A percentile compares a stretch with the other conserved stretches of the same genome.
Evolutionary conservation across 2,888 invertebrate species (phyloP).

Genomic region (Erpobdella octoculata): DNA sequence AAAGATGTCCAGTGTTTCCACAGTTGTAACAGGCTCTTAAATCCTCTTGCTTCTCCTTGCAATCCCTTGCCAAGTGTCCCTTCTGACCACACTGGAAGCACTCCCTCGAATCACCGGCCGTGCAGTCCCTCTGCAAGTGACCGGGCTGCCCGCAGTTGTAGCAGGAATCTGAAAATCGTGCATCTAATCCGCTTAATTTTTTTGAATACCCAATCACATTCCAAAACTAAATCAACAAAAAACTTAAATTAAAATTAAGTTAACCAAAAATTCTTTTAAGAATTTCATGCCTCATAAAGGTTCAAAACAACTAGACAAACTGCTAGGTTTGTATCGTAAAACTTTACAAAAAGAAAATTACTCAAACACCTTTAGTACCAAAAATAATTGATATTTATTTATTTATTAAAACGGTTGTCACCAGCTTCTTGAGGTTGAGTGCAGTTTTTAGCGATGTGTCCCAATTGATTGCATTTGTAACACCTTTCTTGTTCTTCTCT

Average conservation of each 20-base stretch:
- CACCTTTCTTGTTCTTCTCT: constrained; percentile 68
- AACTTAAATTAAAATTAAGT: no score
- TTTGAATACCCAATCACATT: no score
- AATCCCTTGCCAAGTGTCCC: constrained; percentile 51
- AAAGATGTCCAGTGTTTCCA: constrained; percentile 63
- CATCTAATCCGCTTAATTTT: background rate
- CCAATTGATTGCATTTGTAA: constrained; percentile 74
- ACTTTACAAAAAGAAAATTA: background rate
- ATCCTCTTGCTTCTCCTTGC: constrained; percentile 54
- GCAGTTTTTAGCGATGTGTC: constrained; percentile 87
- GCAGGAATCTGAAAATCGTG: constrained; percentile 52
- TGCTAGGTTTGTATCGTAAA: background rate
- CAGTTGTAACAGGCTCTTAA: constrained; percentile 58
- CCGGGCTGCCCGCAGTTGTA: constrained; percentile 58
- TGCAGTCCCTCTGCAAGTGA: constrained; percentile 87
- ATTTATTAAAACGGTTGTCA: no score
- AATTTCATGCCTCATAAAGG: constrained; percentile 36
- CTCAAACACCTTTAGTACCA: background rate
- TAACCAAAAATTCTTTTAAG: no score
- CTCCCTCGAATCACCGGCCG: constrained; percentile 55
- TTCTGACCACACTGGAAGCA: constrained; percentile 33
- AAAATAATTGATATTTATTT: no score
- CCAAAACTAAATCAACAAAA: no score
- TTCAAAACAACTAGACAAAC: background rate
- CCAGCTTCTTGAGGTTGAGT: constrained; percentile 50